Evolutionary conservation across 2,888 invertebrate species (phyloP).

Genomic region (Panopea generosa): DNA sequence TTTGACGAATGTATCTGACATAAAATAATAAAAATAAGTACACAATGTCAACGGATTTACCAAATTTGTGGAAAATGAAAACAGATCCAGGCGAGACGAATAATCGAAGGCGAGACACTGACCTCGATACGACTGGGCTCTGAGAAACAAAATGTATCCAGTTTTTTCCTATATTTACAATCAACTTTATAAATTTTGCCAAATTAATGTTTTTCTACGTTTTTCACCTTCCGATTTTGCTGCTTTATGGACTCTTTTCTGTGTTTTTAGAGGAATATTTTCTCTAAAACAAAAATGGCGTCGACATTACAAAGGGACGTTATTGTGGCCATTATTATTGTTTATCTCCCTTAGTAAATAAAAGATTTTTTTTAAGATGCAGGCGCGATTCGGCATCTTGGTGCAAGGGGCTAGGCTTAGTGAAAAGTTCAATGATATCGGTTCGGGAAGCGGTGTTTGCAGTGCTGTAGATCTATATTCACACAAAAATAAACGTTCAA

Average conservation of each 20-base stretch:
- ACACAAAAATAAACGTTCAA: too few species aligned
- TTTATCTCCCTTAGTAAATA: constrained; percentile 12
- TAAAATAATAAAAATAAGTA: too few species aligned
- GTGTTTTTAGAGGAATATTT: constrained; percentile 38
- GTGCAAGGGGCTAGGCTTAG: too few species aligned
- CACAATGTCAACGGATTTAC: too few species aligned
- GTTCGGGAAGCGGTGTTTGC: too few species aligned
- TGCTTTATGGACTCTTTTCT: background rate
- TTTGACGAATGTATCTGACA: too few species aligned
- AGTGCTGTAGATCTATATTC: too few species aligned
- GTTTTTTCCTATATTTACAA: background rate
- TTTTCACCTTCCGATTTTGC: background rate
- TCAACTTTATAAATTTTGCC: background rate
- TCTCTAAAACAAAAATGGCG: constrained; percentile 61
- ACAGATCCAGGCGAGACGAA: constrained; percentile 61
- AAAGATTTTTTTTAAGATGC: too few species aligned
- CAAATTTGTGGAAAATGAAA: background rate
- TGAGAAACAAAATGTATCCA: background rate
- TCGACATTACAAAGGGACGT: constrained; percentile 41
- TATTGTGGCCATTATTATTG: constrained; percentile 28
- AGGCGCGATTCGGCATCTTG: too few species aligned
- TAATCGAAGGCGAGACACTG: constrained; percentile 61
- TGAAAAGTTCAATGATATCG: too few species aligned
- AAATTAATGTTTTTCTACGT: background rate
- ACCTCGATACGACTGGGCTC: constrained; percentile 20